phyloP scores from a whole-genome alignment of 2,113 vertebrate genomes.

The Trochalopteron elliotii region DNA sequence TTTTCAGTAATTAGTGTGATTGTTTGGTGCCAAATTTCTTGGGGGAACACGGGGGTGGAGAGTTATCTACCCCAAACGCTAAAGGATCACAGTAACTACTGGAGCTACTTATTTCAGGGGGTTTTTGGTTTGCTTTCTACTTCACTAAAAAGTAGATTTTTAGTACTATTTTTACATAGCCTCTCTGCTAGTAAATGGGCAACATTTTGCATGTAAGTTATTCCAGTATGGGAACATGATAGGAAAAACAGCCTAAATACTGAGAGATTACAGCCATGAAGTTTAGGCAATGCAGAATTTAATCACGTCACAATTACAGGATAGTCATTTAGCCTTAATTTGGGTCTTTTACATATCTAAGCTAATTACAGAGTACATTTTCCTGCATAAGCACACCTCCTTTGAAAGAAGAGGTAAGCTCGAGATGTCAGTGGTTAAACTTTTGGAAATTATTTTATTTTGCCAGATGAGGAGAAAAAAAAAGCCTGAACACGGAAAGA shows the following conservation, averaged over 20 bases:
- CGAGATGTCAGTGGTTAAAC: background rate
- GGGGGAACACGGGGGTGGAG: rapidly evolving
- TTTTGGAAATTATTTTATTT: background rate
- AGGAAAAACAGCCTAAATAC: background rate
- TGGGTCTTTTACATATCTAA: background rate
- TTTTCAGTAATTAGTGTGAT: background rate
- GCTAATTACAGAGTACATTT: conserved; percentile 17
- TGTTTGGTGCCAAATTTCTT: background rate
- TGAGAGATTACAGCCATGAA: background rate
- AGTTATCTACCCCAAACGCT: background rate
- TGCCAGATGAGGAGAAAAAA: background rate
- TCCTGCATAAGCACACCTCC: background rate
- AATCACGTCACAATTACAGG: background rate
- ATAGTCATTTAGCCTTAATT: background rate
- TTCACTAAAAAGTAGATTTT: background rate
- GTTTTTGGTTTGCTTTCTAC: background rate
- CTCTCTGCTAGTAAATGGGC: background rate
- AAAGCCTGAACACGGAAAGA: rapidly evolving
- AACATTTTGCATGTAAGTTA: background rate
- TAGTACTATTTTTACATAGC: background rate
- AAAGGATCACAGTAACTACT: background rate
- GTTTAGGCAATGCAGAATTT: background rate
- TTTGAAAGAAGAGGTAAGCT: background rate
- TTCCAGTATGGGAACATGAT: background rate
- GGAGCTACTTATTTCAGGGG: rapidly evolving